A percentile compares a stretch with the other conserved stretches of the same genome.
Conservation (phyloP, 1,140 invertebrate species). For the Drosophila pseudoananassae region DNA sequence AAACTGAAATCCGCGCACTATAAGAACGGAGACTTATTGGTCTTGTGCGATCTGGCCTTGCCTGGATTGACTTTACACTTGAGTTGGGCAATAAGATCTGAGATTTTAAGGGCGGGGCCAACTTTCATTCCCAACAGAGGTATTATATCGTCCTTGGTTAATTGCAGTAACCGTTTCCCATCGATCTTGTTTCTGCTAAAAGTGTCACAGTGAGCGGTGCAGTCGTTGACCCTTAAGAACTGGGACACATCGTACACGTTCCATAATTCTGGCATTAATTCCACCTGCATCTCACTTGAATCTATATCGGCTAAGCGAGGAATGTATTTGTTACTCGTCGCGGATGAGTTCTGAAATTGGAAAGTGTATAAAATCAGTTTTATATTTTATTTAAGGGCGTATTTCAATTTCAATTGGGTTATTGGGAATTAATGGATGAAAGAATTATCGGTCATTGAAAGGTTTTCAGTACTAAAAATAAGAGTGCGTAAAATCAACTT, state of each 20-base stretch:
- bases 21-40: slow-evolving; percentile 81
- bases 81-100: slow-evolving; percentile 94
- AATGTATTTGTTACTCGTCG: slow-evolving; percentile 82
- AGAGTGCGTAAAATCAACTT: slow-evolving; percentile 76
- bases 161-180: slow-evolving; percentile 90
- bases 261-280: slow-evolving; percentile 91
- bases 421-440: slow-evolving; percentile 11
- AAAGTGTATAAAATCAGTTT: slow-evolving; percentile 10
- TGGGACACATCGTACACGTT: slow-evolving; percentile 92
- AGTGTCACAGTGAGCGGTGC: slow-evolving; percentile 93
- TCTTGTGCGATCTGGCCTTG: slow-evolving; percentile 78
- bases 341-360: slow-evolving; percentile 69
- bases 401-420: not conserved
- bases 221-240: slow-evolving; percentile 95
- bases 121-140: slow-evolving; percentile 96
- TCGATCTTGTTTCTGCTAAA: slow-evolving; percentile 91
- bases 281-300: slow-evolving; percentile 83
- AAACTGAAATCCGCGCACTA: slow-evolving; percentile 63
- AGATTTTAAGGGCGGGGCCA: slow-evolving; percentile 96
- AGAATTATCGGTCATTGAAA: not conserved
- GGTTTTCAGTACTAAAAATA: slow-evolving; percentile 66
- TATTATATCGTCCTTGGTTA: slow-evolving; percentile 95
- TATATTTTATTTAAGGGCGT: not conserved
- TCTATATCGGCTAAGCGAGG: slow-evolving; percentile 76
- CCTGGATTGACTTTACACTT: slow-evolving; percentile 85